phyloP scores from a whole-genome alignment of 2,113 vertebrate species.

The Lepisosteus osseus region DNA sequence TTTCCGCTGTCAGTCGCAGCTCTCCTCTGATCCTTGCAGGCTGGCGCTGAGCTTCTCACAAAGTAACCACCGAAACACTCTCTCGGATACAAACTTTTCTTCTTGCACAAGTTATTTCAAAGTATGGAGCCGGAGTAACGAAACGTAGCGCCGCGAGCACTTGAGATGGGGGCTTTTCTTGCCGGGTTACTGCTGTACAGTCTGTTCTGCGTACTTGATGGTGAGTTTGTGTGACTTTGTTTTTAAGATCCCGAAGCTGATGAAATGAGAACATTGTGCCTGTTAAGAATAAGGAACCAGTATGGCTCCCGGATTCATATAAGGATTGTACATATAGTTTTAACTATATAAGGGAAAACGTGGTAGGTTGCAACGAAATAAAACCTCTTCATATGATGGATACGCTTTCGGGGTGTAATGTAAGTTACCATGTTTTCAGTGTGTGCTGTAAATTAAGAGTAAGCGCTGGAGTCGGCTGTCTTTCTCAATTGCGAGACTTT shows the following conservation, averaged over 20 bases:
- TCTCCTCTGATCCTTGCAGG: constrained; percentile 44
- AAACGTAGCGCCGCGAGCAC: constrained; percentile 36
- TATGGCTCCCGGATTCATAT: background rate
- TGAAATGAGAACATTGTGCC: constrained; percentile 14
- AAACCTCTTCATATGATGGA: background rate
- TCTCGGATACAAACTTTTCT: constrained; percentile 24
- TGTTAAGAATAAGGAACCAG: constrained; percentile 4
- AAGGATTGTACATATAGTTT: too few relatives aligned
- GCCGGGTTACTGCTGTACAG: constrained; percentile 43
- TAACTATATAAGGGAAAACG: too few relatives aligned
- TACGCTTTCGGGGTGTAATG: background rate
- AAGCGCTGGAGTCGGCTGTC: background rate
- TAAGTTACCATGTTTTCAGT: background rate
- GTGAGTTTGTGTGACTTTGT: constrained; percentile 46
- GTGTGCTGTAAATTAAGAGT: background rate
- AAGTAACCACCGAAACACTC: constrained; percentile 23
- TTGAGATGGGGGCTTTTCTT: constrained; percentile 53
- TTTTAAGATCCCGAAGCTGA: constrained; percentile 27
- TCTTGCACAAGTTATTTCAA: constrained; percentile 12
- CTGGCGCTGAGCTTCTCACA: constrained; percentile 32
- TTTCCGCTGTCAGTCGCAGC: constrained; percentile 46
- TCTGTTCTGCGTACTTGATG: constrained; percentile 44
- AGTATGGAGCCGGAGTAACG: constrained; percentile 47
- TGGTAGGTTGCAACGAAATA: too few relatives aligned
- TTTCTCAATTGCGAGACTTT: background rate